Evolutionary conservation across 1,140 invertebrate species (phyloP).

Genomic region (Nomia melanderi): DNA sequence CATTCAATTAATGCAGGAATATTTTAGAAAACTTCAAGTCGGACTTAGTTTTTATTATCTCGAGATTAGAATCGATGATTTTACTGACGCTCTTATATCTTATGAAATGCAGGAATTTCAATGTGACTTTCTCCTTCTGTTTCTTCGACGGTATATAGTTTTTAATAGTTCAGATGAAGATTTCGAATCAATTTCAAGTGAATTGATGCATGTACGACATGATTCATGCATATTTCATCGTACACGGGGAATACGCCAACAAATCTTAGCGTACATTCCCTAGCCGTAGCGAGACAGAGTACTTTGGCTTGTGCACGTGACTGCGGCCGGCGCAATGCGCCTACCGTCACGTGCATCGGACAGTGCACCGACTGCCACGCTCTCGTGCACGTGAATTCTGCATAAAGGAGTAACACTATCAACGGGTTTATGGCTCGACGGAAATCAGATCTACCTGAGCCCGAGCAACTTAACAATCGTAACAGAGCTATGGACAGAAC

Average conservation of each 20-base stretch:
- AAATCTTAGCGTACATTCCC: slow-evolving; percentile 33
- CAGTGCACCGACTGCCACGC: slow-evolving; percentile 69
- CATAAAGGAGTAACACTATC: slow-evolving; percentile 59
- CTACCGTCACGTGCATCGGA: slow-evolving; percentile 74
- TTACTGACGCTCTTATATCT: too few relatives aligned
- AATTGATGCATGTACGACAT: slow-evolving; percentile 4
- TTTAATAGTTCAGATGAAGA: neutral
- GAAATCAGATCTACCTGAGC: slow-evolving; percentile 36
- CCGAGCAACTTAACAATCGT: slow-evolving; percentile 7
- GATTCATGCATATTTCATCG: slow-evolving; percentile 34
- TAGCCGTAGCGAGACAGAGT: slow-evolving; percentile 33
- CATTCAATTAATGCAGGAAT: too few relatives aligned
- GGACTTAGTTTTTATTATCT: too few relatives aligned
- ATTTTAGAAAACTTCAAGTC: too few relatives aligned
- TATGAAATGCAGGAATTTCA: too few relatives aligned
- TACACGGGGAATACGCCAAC: slow-evolving; percentile 4
- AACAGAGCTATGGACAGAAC: neutral
- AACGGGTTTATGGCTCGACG: slow-evolving; percentile 22
- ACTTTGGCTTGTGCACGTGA: slow-evolving; percentile 50
- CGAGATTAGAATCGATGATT: too few relatives aligned
- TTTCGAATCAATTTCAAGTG: neutral
- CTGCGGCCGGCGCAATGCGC: slow-evolving; percentile 37
- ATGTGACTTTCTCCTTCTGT: too few relatives aligned
- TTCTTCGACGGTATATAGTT: too few relatives aligned
- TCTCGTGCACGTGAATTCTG: slow-evolving; percentile 75